Evolutionary conservation across 1,140 invertebrate genomes (phyloP), one percentile per base, ranked within the genome.

Genomic region (Lerema accius): DNA sequence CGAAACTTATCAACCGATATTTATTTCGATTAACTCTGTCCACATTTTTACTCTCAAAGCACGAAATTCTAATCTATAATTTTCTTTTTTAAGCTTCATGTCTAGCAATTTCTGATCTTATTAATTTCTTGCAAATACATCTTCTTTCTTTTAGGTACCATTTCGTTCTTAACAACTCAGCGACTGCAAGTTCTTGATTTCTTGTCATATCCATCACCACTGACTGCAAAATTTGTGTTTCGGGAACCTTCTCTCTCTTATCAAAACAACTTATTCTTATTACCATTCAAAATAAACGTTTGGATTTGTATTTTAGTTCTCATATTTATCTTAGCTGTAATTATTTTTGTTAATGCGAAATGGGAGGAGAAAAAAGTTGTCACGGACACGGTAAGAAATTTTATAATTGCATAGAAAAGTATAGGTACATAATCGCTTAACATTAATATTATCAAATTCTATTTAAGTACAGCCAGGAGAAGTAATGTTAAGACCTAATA

Each of bases 181-280:
- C 82, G 94, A n/a, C 67, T 94, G 4, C 69, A 79, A 4, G 76
- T 93, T 1, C 76, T 94, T 5, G 91, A 94, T 55, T 94, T 93
- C 59, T 73, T 94, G 4, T 87, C 91, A n/a, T 85, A 92, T 59
- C 92, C 93, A 6, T 91, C 92, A 1, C 85, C 86, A 1, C 92
- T 92, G 0, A 69, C 90, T 16, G 85, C 91, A 0, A 91, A 87
- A 61, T 94, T 94, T 75, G 89, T 95, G 14, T 94, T 95, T 69
- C 86, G 92, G 3, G 89, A 93, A 69, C 94, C 94, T 11, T 91
- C 93, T 56, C 75, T 95, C 10, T 94, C 94, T 0, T 94, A 92
- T 49, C 89, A 94, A 10, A 92, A 91, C 23, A 94, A 94, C 71
- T 91, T 94, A 28, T 95, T 93, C 67, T 77, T 90, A 3, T 70